phyloP scores from a whole-genome alignment of 2,797 vertebrate genomes.

The Pseudochromis fuscus region DNA sequence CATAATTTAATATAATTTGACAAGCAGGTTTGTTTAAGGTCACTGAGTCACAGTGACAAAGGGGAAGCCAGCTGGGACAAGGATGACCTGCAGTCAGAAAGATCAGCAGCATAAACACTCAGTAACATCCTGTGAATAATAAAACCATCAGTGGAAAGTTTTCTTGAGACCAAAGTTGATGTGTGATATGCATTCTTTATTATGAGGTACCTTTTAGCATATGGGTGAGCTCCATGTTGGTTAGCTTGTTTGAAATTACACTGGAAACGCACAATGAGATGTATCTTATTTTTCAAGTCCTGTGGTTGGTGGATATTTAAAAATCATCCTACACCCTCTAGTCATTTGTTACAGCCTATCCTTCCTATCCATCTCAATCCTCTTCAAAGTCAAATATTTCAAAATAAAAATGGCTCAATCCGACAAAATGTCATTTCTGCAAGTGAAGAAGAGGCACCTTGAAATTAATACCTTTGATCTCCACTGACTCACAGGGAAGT shows the following conservation, averaged over 20 bases:
- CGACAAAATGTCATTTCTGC: conserved; percentile 32
- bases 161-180: conserved; percentile 23
- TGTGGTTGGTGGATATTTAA: not conserved
- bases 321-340: conserved; percentile 9
- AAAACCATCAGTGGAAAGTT: conserved; percentile 50
- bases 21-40: conserved; percentile 54
- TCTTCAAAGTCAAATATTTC: conserved; percentile 43
- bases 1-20: conserved; percentile 40
- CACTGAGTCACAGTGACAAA: conserved; percentile 43
- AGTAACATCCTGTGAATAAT: conserved; percentile 62
- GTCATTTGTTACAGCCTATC: conserved; percentile 10
- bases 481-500: conserved; percentile 20
- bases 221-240: conserved; percentile 5
- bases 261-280: not conserved
- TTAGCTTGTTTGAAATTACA: conserved; percentile 8
- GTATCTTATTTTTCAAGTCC: not conserved
- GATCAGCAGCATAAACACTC: conserved; percentile 49
- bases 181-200: conserved; percentile 7
- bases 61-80: conserved; percentile 61
- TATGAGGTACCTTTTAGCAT: not conserved
- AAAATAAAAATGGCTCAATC: conserved; percentile 21
- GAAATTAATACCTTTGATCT: conserved; percentile 48
- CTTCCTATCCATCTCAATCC: conserved; percentile 8
- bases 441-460: conserved; percentile 20
- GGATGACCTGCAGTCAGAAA: conserved; percentile 58